Percentiles rank a stretch among this genome's conserved stretches.
Evolutionary conservation across 2,888 invertebrate genomes (phyloP).

Genomic region (Ypsolopha sequella): DNA sequence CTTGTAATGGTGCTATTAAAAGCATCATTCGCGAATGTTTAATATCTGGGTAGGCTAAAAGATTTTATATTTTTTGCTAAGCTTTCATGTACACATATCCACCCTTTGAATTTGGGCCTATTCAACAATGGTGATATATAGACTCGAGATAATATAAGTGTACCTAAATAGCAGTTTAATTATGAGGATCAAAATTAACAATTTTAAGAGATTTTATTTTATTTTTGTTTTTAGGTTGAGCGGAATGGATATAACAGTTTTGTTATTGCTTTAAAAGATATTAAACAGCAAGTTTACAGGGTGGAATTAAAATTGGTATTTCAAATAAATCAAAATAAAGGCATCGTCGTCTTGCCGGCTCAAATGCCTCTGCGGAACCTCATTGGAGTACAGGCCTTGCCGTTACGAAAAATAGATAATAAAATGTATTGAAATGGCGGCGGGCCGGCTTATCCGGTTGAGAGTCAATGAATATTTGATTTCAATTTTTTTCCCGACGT

Average conservation of each 20-base stretch:
- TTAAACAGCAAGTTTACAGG: background rate
- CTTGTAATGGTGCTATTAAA: constrained; percentile 66
- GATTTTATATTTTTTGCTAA: constrained; percentile 21
- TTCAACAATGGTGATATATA: constrained; percentile 44
- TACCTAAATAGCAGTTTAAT: too few relatives aligned
- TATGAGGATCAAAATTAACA: background rate
- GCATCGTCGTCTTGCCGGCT: constrained; percentile 21
- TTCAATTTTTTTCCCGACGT: constrained; percentile 68
- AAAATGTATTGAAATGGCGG: constrained; percentile 70
- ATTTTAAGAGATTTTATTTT: background rate
- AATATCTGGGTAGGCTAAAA: constrained; percentile 64
- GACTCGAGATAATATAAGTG: constrained; percentile 3
- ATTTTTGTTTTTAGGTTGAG: background rate
- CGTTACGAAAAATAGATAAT: constrained; percentile 59
- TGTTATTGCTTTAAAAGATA: background rate
- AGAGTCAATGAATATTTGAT: constrained; percentile 71
- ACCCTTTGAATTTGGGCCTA: constrained; percentile 44
- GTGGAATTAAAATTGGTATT: constrained; percentile 19
- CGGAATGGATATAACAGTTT: background rate
- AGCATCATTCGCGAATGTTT: constrained; percentile 67
- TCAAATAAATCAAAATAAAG: constrained; percentile 23
- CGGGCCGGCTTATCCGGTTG: constrained; percentile 69
- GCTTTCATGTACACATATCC: constrained; percentile 6
- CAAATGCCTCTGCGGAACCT: constrained; percentile 17
- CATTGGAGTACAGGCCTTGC: constrained; percentile 17